These are phyloP conservation scores for Abramis brama DNA, from an alignment of 2,113 vertebrate species.

Conservation along the genomic window DNA sequence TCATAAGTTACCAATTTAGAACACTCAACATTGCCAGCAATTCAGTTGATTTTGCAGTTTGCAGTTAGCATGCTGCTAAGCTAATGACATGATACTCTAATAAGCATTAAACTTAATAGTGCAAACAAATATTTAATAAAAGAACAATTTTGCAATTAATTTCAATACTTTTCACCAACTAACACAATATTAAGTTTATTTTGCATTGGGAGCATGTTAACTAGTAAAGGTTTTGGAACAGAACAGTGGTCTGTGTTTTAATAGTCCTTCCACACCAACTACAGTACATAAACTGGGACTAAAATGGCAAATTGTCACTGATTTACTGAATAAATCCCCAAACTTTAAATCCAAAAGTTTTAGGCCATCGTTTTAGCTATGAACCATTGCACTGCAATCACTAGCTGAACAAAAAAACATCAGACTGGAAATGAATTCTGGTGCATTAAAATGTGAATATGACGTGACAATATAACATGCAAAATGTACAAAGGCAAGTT, in stretches of 20 bases:
- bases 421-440: neutral
- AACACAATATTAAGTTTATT: too few species aligned
- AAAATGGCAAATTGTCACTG: neutral
- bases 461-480: neutral
- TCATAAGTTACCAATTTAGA: neutral
- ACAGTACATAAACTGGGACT: neutral
- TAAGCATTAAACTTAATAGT: too few species aligned
- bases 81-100: too few species aligned
- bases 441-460: constrained; percentile 2
- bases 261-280: neutral
- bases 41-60: neutral
- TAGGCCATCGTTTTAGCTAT: neutral
- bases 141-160: too few species aligned
- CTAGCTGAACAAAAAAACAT: neutral
- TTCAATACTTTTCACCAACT: too few species aligned
- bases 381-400: neutral
- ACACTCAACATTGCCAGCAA: neutral
- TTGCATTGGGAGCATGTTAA: too few species aligned
- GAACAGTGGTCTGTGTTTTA: neutral
- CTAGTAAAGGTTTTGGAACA: too few species aligned
- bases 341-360: neutral
- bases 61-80: neutral
- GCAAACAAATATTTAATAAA: too few species aligned
- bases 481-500: neutral
- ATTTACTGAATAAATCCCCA: neutral